These are phyloP conservation scores for Bergia sp. DNA, from an alignment of 92 coral and sea anemone species.

Conservation along the genomic window DNA sequence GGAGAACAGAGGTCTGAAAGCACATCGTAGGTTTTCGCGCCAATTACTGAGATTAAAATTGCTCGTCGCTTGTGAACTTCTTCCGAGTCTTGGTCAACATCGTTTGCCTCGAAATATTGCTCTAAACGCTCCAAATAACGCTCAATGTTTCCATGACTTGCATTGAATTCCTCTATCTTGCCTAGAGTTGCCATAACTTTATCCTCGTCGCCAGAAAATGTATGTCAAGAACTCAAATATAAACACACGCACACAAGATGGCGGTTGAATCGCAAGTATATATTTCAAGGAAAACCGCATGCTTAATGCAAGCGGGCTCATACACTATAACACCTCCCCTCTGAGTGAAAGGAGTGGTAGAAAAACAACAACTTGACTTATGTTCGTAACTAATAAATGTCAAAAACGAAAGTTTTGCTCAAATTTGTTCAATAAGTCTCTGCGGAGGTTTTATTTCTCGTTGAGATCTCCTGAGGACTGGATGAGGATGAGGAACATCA, in stretches of 20 bases:
- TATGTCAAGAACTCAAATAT: slow-evolving; percentile 20
- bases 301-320: slow-evolving; percentile 22
- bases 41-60: too few species aligned
- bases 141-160: too few species aligned
- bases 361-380: slow-evolving; percentile 16
- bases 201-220: too few species aligned
- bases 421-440: slow-evolving; percentile 7
- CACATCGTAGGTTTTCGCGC: too few species aligned
- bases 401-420: slow-evolving; percentile 10
- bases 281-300: background rate
- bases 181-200: too few species aligned
- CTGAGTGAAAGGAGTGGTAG: slow-evolving; percentile 8
- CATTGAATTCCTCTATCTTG: too few species aligned
- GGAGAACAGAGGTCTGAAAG: too few species aligned
- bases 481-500: background rate
- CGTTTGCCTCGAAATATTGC: too few species aligned
- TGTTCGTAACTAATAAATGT: background rate
- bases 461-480: slow-evolving; percentile 9
- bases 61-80: too few species aligned
- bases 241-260: slow-evolving; percentile 19
- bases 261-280: slow-evolving; percentile 4
- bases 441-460: background rate
- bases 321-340: slow-evolving; percentile 19
- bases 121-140: too few species aligned
- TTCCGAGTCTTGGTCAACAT: too few species aligned